Evolutionary conservation across 2,113 vertebrate species (phyloP).

Genomic region (Seriola quinqueradiata): DNA sequence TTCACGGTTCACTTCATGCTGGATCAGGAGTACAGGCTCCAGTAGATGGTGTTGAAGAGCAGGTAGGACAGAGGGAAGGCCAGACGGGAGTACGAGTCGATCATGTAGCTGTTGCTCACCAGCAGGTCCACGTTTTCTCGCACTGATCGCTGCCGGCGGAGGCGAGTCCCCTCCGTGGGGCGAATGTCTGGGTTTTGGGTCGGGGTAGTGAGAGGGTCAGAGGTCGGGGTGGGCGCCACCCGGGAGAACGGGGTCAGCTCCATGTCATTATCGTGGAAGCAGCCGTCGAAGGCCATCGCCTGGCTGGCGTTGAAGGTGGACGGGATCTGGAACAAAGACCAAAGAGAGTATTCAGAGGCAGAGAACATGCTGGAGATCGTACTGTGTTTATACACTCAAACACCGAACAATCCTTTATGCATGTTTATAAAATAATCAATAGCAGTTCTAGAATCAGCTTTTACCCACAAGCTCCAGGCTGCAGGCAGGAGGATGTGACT

Average conservation of each 20-base stretch:
- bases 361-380: not conserved
- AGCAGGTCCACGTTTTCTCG: conserved; percentile 87
- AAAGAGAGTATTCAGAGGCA: not conserved
- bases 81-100: conserved; percentile 93
- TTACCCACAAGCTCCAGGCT: too few species aligned
- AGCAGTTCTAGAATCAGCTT: too few species aligned
- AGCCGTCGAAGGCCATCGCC: conserved; percentile 93
- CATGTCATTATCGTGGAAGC: conserved; percentile 87
- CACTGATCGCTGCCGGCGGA: conserved; percentile 86
- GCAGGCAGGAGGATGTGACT: not conserved
- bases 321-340: conserved; percentile 84
- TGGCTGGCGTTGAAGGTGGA: conserved; percentile 89
- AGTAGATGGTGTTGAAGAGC: conserved; percentile 94
- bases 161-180: conserved; percentile 68
- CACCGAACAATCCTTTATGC: too few species aligned
- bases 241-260: conserved; percentile 83
- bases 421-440: not conserved
- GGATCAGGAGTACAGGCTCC: conserved; percentile 90
- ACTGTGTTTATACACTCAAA: not conserved
- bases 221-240: conserved; percentile 51
- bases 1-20: not conserved
- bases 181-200: conserved; percentile 55
- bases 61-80: conserved; percentile 92
- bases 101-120: conserved; percentile 92
- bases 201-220: conserved; percentile 59